Evolutionary conservation across 1,140 invertebrate genomes (phyloP).

Genomic region (Drosophila funebris): DNA sequence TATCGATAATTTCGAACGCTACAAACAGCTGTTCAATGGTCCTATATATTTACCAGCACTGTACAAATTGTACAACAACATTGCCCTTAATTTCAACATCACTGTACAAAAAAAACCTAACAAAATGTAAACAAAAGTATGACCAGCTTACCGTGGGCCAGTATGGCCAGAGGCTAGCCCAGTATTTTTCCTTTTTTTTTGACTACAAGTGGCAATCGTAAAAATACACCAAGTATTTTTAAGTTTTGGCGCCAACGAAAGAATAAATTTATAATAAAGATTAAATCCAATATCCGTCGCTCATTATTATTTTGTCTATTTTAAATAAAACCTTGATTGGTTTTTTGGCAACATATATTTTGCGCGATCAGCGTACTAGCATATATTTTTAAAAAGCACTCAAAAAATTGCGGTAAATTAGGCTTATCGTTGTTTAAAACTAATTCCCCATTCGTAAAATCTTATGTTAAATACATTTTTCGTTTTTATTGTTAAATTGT

Average conservation of each 20-base stretch:
- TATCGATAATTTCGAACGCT: constrained; percentile 33
- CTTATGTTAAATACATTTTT: neutral
- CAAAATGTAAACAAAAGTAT: constrained; percentile 37
- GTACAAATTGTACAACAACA: constrained; percentile 13
- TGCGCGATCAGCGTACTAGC: too few species aligned
- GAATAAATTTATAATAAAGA: too few species aligned
- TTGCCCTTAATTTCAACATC: constrained; percentile 16
- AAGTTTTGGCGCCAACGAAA: neutral
- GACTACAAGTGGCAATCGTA: neutral
- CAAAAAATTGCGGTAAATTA: too few species aligned
- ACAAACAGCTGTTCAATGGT: constrained; percentile 26
- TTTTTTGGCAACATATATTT: too few species aligned
- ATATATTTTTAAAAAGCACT: too few species aligned
- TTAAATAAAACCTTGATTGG: too few species aligned
- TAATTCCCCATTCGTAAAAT: too few species aligned
- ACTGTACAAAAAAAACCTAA: constrained; percentile 6
- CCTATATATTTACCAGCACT: constrained; percentile 23
- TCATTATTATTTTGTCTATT: too few species aligned
- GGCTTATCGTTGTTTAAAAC: too few species aligned
- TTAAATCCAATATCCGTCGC: too few species aligned
- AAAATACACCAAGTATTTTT: neutral
- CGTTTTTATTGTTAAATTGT: neutral
- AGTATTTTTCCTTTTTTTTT: neutral
- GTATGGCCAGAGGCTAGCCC: neutral
- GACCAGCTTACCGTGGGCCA: constrained; percentile 7